Base-by-base conservation (phyloP, 2,888 invertebrate genomes). In the Sinhomidia bicolor region DNA sequence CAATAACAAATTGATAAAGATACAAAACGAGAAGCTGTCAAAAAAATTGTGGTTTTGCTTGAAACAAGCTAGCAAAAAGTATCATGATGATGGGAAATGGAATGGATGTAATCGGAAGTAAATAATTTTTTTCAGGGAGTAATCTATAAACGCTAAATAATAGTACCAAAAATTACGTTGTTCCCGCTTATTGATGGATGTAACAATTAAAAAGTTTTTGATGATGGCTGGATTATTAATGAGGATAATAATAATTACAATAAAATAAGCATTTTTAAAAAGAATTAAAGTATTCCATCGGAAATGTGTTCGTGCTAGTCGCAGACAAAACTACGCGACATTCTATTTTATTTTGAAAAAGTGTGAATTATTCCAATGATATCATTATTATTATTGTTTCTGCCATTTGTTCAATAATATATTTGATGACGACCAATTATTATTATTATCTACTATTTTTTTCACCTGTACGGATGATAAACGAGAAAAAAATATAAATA, bases 11-110 rank as follows among this genome's bases (percentile, higher is more conserved):
- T 5, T 36, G 36, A 36, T 36, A 36, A 36, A 36, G 7, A 7
- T 36, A 7, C 7, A 7, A 36, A 36, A 36, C 3, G 36, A 7
- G 36, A 3, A 36, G 7, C 36, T 36, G 36, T 7, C 7, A 7
- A 36, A 36, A 36, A 36, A n/a, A n/a, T n/a, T 36, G 36, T 36
- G 7, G 3, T 7, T 36, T 36, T 36, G 36, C 36, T 26, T 4
- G 26, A 62, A n/a, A 60, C 20, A 9, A 29, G n/a, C 17, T 1
- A n/a, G n/a, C n/a, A n/a, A 57, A 7, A 57, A 57, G 20, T 0
- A 51, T 26, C 29, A 74, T 26, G 76, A 76, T 76, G 76, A 76
- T 76, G 74, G 47, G n/a, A n/a, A 14, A 47, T 51, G 51, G 51
- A 29, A 51, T 29, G 29, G 51, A n/a, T 26, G n/a, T 10, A 44